Evolutionary conservation across 2,797 vertebrate genomes (phyloP).

Genomic region (Hapalemur alaotrensis): DNA sequence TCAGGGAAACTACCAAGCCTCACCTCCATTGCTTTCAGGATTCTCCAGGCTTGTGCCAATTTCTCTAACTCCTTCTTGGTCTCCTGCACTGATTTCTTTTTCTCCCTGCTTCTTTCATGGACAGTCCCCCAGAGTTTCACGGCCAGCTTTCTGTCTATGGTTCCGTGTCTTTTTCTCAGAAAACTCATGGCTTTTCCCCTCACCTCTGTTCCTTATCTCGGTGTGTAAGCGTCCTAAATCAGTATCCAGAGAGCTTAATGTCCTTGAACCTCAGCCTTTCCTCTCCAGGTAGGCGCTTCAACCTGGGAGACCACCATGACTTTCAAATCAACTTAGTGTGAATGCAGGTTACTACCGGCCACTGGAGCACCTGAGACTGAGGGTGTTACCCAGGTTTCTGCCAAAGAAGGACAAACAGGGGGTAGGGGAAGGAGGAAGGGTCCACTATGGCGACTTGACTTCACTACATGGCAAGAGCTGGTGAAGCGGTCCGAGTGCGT

Average conservation of each 20-base stretch:
- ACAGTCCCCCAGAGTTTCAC: not conserved
- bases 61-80: not conserved
- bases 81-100: not conserved
- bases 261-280: not conserved
- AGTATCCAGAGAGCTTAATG: not conserved
- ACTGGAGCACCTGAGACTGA: rapidly evolving
- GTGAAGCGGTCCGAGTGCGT: rapidly evolving
- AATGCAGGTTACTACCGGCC: rapidly evolving
- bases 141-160: not conserved
- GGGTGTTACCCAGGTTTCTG: not conserved
- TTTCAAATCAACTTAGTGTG: not conserved
- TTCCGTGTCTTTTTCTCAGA: not conserved
- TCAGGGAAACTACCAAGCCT: not conserved
- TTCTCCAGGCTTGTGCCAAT: not conserved
- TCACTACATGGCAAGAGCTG: not conserved
- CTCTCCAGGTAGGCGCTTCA: not conserved
- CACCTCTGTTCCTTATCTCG: not conserved
- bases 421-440: not conserved
- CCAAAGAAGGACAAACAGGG: not conserved
- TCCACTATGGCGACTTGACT: not conserved
- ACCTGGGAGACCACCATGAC: not conserved
- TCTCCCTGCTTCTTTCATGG: not conserved
- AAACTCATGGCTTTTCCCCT: not conserved
- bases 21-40: rapidly evolving
- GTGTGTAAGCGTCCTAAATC: not conserved